phyloP scores from a whole-genome alignment of 2,797 vertebrate genomes.

The Vespertilio murinus region DNA sequence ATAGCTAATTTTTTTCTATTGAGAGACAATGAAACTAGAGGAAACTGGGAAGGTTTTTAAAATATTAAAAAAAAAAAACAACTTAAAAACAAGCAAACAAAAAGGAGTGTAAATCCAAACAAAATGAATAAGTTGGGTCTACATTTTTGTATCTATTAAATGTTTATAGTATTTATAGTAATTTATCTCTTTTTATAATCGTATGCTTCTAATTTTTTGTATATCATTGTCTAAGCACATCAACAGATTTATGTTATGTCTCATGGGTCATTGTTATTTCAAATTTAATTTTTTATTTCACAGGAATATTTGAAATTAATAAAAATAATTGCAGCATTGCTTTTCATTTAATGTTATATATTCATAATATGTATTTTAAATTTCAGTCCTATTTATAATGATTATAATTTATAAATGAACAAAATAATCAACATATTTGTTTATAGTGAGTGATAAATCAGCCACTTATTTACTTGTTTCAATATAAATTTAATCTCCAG shows the following conservation, averaged over 20 bases:
- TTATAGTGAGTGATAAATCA: neutral
- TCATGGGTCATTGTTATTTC: neutral
- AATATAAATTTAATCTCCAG: slow-evolving; percentile 18
- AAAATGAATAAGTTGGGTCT: neutral
- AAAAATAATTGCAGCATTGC: neutral
- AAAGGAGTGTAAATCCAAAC: neutral
- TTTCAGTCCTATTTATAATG: neutral
- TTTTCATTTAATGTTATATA: neutral
- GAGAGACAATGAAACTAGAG: neutral
- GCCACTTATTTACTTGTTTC: neutral
- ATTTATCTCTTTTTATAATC: neutral
- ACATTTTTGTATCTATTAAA: neutral
- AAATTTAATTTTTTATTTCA: neutral
- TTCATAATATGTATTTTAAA: neutral
- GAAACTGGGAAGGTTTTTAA: neutral
- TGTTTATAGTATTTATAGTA: neutral
- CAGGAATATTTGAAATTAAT: neutral
- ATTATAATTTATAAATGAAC: neutral
- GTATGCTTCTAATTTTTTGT: neutral
- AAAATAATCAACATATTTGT: neutral
- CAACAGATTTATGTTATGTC: neutral
- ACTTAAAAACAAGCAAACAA: neutral
- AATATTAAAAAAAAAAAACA: neutral
- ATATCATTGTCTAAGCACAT: neutral
- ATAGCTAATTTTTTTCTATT: neutral